Evolutionary conservation across 64 coral and sea anemone species (phyloP), one percentile per base, ranked within the genome.

Genomic region (Astreopora myriophthalma): DNA sequence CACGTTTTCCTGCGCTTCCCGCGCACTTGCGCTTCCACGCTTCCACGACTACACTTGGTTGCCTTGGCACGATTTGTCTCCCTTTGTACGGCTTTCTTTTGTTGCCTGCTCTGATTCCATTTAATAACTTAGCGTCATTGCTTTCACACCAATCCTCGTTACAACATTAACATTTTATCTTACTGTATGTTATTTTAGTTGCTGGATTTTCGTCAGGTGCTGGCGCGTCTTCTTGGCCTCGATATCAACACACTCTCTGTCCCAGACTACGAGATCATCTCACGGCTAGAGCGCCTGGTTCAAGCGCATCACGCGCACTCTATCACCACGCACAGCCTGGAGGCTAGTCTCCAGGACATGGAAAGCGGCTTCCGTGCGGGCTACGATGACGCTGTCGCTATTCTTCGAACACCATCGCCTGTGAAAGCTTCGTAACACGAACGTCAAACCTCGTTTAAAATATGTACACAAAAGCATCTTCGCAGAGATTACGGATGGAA

Each of bases 221-320:
- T 99, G 51, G 97, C 97, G 34, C 91, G 94, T 14, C 73, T 99
- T 35, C 90, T 99, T 27, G 97, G 97, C 19, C 80, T 99, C 23
- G 94, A 96, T 62, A 84, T 99, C 26, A 89, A 99, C 88, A 94
- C 66, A 22, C 87, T 99, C 8, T 95, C 97, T 19, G 97, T 99
- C 36, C 97, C 97, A 87, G 97, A 99, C 86, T 99, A 96, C 46
- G 97, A 99, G 40, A 99, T 99, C 31, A 99, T 99, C 71, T 95
- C 94, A 24, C 97, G 97, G 60, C 71, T 99, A 32, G 97, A 99
- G 36, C 80, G 97, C 44, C 84, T 99, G 0, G 97, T 99, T 13
- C 97, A 99, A 39, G 97, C 97, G 0, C 97, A 99, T 57, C 97
- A 99, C 70, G 94, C 97, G 30, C 97, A 99, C 60, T 82, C 97